Evolutionary conservation across 2,113 vertebrate species (phyloP), one percentile per base, ranked within the genome.

Genomic region (Periophthalmodon schlosseri): DNA sequence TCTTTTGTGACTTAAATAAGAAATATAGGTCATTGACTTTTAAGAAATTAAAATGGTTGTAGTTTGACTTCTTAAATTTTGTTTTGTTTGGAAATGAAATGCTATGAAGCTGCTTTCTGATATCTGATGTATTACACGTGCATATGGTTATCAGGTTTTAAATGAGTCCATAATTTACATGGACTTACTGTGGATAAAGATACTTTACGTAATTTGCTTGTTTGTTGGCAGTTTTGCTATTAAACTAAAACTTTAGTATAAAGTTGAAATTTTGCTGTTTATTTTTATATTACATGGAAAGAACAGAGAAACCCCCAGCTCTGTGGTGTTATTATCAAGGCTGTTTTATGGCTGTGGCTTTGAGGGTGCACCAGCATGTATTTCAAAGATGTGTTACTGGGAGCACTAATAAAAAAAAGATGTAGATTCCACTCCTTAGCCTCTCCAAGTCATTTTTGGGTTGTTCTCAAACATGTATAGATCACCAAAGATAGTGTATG

Each of bases 331-430:
- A 70, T 82, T 77, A 84, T 60, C 77, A 84, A 65, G 77, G 70
- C 72, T 77, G 76, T 79, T 68, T 79, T 46, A 46, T 65, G 69
- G 70, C 84, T 70, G 28, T 70, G 13, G 66, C 72, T 82, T 79
- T 69, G 72, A 72, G 60, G 33, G 74, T 14, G 54, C 23, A 15
- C 70, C 73, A 68, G 73, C 76, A 58, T 58, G 54, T 79, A 78
- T 74, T 49, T 77, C 58, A 76, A 74, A 77, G 83, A 85, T 82
- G 75, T 77, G 66, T 67, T 65, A 78, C 64, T 4, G 64, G 71
- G 75, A 68, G 75, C 70, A 21, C 46, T 77, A 83, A 83, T 89
- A 60, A 9, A 56, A 81, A 86, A 84, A 85, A 83, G 76, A 84
- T 76, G 82, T 23, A 36, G 23, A 77, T 70, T 60, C 21, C 21